Percentiles rank a stretch among this genome's conserved stretches.
phyloP scores from a whole-genome alignment of 1,140 invertebrate genomes.

The Protaetia brevitarsis region DNA sequence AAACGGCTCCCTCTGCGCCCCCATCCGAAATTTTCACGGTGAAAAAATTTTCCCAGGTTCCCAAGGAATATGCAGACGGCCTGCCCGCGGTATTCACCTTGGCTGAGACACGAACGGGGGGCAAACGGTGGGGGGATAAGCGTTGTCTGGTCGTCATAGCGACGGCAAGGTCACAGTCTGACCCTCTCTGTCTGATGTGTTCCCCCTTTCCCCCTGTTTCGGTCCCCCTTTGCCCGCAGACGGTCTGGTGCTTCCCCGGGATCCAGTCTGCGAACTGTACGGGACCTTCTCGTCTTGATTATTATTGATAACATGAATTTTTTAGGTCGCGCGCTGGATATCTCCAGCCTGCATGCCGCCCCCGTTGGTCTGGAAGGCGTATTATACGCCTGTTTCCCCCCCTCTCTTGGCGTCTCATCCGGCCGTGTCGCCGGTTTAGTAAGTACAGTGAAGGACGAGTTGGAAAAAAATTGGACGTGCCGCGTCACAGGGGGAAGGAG shows the following conservation, averaged over 20 bases:
- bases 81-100: not conserved
- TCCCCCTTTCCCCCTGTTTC: too few species aligned
- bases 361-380: too few species aligned
- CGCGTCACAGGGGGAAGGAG: too few species aligned
- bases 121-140: constrained; percentile 25
- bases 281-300: constrained; percentile 21
- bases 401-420: too few species aligned
- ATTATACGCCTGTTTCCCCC: too few species aligned
- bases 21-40: not conserved
- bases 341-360: too few species aligned
- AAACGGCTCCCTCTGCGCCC: not conserved
- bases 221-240: not conserved
- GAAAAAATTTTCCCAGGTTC: constrained; percentile 30
- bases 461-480: too few species aligned
- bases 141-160: constrained; percentile 36
- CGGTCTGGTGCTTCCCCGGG: not conserved
- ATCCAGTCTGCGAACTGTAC: not conserved
- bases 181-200: too few species aligned
- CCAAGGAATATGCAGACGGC: constrained; percentile 12
- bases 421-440: too few species aligned
- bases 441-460: too few species aligned
- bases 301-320: constrained; percentile 22
- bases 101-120: too few species aligned
- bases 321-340: too few species aligned
- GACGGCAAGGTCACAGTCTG: constrained; percentile 35